phyloP scores from a whole-genome alignment of 1,140 invertebrate genomes.

The Dermatophagoides farinae region DNA sequence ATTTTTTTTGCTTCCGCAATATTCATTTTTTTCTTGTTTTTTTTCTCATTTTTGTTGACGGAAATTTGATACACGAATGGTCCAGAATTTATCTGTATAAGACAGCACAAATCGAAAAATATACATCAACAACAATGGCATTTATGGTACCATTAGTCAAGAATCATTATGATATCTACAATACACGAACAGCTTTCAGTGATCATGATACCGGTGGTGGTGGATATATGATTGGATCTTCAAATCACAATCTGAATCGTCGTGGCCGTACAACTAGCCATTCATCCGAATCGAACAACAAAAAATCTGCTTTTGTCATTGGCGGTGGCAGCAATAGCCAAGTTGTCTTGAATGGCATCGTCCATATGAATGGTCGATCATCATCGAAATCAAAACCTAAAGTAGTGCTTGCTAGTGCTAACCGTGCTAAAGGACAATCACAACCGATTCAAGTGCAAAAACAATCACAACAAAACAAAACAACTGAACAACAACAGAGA shows the following conservation, averaged over 20 bases:
- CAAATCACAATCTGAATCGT: neutral
- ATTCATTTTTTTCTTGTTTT: too few species aligned
- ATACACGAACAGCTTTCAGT: constrained; percentile 10
- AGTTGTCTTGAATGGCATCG: neutral
- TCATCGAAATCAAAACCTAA: neutral
- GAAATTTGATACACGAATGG: too few species aligned
- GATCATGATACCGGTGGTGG: neutral
- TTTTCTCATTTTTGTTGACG: too few species aligned
- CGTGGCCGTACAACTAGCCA: neutral
- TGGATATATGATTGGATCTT: neutral
- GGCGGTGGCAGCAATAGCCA: neutral
- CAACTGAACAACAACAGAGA: neutral
- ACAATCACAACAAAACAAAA: neutral
- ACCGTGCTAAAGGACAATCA: neutral
- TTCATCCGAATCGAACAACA: neutral
- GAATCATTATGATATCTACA: constrained; percentile 74
- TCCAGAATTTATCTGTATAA: too few species aligned
- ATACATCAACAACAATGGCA: constrained; percentile 37
- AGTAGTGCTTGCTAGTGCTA: neutral
- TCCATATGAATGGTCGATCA: too few species aligned
- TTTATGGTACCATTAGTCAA: constrained; percentile 83
- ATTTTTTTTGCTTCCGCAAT: too few species aligned
- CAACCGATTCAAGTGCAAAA: neutral
- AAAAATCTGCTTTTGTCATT: neutral
- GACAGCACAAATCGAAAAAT: too few species aligned